Percentiles rank a stretch among this genome's conserved stretches.
phyloP scores from a whole-genome alignment of 2,888 invertebrate species.

The Orchesella flavescens region DNA sequence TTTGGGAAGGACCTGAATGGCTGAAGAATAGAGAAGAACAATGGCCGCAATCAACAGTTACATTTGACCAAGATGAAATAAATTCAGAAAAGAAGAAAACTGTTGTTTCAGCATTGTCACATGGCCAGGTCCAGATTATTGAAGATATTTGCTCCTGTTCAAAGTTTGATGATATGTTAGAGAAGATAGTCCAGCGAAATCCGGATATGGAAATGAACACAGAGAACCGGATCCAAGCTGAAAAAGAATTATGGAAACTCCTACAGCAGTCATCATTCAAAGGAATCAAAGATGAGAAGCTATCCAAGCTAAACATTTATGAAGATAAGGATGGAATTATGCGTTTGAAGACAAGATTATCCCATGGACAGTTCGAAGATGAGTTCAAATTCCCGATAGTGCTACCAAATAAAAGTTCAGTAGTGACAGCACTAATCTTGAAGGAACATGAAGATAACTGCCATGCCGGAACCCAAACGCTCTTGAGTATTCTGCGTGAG shows the following conservation, averaged over 20 bases:
- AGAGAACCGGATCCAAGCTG: neutral
- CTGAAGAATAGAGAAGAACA: neutral
- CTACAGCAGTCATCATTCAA: neutral
- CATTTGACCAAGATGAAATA: slow-evolving; percentile 13
- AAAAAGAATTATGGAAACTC: neutral
- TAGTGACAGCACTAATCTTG: slow-evolving; percentile 4
- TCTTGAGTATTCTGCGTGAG: neutral
- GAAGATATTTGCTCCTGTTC: neutral
- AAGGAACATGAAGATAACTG: neutral
- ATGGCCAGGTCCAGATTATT: neutral
- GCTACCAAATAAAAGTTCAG: slow-evolving; percentile 1
- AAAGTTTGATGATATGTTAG: neutral
- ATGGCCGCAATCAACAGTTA: slow-evolving; percentile 28
- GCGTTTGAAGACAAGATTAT: slow-evolving; percentile 25
- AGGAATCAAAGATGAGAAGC: neutral
- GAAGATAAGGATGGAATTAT: slow-evolving; percentile 3
- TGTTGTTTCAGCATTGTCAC: neutral
- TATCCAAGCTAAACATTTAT: neutral
- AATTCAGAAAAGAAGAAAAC: slow-evolving; percentile 3
- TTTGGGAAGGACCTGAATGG: slow-evolving; percentile 48
- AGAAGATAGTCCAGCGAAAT: neutral
- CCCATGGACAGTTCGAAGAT: neutral
- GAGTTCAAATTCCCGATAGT: slow-evolving; percentile 56
- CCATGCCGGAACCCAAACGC: slow-evolving; percentile 11
- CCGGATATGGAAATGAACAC: neutral